Percentiles rank a stretch among this genome's conserved stretches.
phyloP scores from a whole-genome alignment of 2,113 vertebrate species.

The Tragelaphus scriptus region DNA sequence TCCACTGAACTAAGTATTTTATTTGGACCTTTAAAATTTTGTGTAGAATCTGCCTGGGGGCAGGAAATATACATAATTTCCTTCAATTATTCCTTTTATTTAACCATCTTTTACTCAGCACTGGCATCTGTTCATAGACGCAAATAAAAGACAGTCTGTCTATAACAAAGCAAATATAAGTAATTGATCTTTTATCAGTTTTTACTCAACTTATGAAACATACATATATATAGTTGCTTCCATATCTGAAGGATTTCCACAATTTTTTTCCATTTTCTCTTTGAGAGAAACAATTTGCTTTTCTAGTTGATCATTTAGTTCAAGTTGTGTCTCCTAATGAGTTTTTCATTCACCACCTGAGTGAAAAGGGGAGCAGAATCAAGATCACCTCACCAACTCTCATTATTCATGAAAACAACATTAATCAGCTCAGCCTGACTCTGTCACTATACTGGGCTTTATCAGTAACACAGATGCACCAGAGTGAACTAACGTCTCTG shows the following conservation, averaged over 20 bases:
- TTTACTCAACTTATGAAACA: neutral
- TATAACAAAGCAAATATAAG: slow-evolving; percentile 75
- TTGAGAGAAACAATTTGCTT: slow-evolving; percentile 84
- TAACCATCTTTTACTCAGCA: slow-evolving; percentile 80
- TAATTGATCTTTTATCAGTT: neutral
- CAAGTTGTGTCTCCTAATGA: slow-evolving; percentile 87
- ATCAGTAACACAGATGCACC: neutral
- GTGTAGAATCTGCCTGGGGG: neutral
- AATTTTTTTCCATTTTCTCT: slow-evolving; percentile 82
- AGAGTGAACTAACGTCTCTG: neutral
- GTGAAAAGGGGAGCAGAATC: slow-evolving; percentile 8
- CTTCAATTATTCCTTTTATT: neutral
- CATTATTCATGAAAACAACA: neutral
- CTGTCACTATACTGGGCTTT: neutral
- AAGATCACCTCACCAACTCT: neutral
- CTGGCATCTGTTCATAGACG: slow-evolving; percentile 86
- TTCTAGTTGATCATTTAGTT: slow-evolving; percentile 87
- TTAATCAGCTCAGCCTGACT: neutral
- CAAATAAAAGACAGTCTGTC: slow-evolving; percentile 85
- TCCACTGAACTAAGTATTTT: neutral
- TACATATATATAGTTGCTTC: neutral
- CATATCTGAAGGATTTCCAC: slow-evolving; percentile 86
- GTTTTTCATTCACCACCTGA: slow-evolving; percentile 90
- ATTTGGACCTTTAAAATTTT: neutral
- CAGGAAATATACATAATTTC: neutral